A percentile compares a stretch with the other conserved stretches of the same genome.
phyloP scores from a whole-genome alignment of 64 coral and sea anemone species.

The Trachythela sp. region DNA sequence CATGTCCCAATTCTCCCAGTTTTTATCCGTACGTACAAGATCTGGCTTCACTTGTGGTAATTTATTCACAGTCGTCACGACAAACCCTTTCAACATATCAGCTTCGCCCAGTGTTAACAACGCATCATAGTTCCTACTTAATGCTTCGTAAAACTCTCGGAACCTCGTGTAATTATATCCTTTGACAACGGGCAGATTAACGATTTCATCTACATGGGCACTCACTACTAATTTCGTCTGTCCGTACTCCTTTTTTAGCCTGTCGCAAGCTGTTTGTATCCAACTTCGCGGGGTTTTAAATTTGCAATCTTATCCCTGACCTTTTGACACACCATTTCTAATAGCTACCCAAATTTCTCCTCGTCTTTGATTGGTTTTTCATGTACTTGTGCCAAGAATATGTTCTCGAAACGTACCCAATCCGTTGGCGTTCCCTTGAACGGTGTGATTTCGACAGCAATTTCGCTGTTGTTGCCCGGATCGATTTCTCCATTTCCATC shows the following conservation, averaged over 20 bases:
- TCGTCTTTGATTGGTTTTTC: background rate
- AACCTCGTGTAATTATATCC: background rate
- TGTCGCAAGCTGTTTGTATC: background rate
- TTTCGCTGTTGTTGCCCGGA: background rate
- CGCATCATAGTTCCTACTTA: background rate
- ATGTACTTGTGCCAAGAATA: background rate
- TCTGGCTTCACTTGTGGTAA: conserved; percentile 13
- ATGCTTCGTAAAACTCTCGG: background rate
- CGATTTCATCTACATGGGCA: background rate
- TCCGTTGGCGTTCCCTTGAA: background rate
- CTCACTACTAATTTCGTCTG: background rate
- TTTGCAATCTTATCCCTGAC: background rate
- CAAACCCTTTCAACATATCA: background rate
- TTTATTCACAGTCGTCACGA: background rate
- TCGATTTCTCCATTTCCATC: background rate
- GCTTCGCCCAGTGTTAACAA: background rate
- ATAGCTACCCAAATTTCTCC: background rate
- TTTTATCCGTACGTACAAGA: background rate
- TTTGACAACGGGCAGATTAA: background rate
- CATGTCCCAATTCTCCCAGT: background rate
- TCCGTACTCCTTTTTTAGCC: background rate
- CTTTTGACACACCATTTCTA: background rate
- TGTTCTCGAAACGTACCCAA: background rate
- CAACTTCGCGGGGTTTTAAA: background rate
- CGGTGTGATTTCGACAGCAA: background rate